Evolutionary conservation across 2,113 vertebrate genomes (phyloP), one percentile per base, ranked within the genome.

Genomic region (Datnioides undecimradiatus): DNA sequence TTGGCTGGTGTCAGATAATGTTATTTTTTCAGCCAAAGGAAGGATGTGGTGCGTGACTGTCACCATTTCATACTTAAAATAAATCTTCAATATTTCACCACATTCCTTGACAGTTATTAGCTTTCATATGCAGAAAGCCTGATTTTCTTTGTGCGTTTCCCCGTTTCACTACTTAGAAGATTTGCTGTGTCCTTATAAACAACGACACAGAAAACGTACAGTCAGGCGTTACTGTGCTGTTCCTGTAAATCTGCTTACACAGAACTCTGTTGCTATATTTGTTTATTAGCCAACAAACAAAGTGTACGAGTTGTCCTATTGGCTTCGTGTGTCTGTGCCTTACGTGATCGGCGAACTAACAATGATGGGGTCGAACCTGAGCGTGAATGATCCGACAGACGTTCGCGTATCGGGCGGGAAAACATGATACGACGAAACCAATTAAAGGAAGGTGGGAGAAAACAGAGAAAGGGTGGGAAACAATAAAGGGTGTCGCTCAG

Each of bases 401-500:
- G n/a, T 68, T 55, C 54, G 9, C 14, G 52, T 64, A 51, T 29
- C 71, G 33, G 29, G 33, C 0, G n/a, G 66, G 19, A 27, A 33
- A 63, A 55, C 5, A 5, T 65, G 31, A 73, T 4, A 51, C n/a
- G 73, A 69, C 38, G 0, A 72, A 33, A 64, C 3, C 70, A 74
- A 59, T 62, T 59, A 55, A 60, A 48, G 8, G 48, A 25, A 8
- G 60, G 31, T 16, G 29, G 25, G 41, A 23, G 57, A 38, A 25
- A 64, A 59, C 12, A 73, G 70, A 23, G 80, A 80, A 86, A 78
- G 73, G 73, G 23, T 51, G 69, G 62, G 52, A 76, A 78, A 73
- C 21, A 34, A 64, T 34, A 43, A 43, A n/a, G 7, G 12, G 34
- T 36, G 65, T 75, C 19, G n/a, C 38, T 19, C 36, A 8, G 93